Conservation (phyloP, 1,140 invertebrate genomes). For the Spodoptera litura region DNA sequence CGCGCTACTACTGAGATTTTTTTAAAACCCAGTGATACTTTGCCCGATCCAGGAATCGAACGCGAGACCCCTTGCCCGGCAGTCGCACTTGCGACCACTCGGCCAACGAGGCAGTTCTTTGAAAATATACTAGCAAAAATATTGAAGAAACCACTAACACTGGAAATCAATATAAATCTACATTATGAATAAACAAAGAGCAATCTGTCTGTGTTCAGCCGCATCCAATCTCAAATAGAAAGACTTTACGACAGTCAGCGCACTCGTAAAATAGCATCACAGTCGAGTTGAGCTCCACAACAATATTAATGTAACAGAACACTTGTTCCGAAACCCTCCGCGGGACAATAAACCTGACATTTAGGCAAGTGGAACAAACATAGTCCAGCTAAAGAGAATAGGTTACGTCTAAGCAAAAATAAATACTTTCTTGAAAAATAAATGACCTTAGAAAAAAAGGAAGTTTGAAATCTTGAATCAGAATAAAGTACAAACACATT, state of each 20-base stretch:
- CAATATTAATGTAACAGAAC: constrained; percentile 7
- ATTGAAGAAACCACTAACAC: constrained; percentile 4
- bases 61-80: no score
- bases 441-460: no score
- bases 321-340: neutral
- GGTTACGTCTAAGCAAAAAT: no score
- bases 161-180: neutral
- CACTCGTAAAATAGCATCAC: constrained; percentile 23
- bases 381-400: no score
- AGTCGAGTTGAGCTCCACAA: constrained; percentile 12
- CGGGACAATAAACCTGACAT: no score
- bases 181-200: constrained; percentile 5
- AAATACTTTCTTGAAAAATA: no score
- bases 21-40: no score
- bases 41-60: no score
- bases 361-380: no score
- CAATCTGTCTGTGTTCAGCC: neutral
- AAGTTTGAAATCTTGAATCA: neutral
- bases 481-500: neutral
- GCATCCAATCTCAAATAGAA: constrained; percentile 13
- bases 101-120: no score
- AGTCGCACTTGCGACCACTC: no score
- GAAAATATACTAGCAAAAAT: neutral
- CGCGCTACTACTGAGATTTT: no score
- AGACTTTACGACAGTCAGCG: constrained; percentile 19